phyloP scores from a whole-genome alignment of 2,888 invertebrate genomes.

The Linyphia triangularis region DNA sequence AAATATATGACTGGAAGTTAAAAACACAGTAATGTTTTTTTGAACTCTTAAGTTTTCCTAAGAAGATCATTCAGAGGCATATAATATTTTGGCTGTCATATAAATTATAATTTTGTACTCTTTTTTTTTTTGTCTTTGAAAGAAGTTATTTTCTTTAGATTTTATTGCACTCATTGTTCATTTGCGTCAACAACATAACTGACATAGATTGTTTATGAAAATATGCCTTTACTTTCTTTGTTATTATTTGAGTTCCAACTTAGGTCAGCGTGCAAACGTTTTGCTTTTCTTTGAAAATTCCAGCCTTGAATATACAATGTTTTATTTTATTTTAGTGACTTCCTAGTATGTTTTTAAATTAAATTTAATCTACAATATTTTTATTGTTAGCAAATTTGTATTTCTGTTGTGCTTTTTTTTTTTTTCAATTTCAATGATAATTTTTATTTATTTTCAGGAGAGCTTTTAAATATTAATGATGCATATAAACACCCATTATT shows the following conservation, averaged over 20 bases:
- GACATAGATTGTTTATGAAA: neutral
- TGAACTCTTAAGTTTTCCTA: no score
- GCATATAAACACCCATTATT: slow-evolving; percentile 88
- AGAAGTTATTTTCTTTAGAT: slow-evolving; percentile 14
- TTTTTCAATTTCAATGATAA: neutral
- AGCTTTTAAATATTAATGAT: slow-evolving; percentile 86
- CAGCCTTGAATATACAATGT: neutral
- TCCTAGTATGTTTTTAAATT: no score
- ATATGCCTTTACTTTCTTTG: no score
- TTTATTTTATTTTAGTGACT: no score
- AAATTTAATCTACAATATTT: no score
- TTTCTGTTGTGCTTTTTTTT: no score
- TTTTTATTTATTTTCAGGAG: slow-evolving; percentile 81
- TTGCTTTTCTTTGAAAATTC: neutral
- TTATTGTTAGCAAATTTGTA: no score
- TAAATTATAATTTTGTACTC: slow-evolving; percentile 28
- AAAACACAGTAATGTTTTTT: no score
- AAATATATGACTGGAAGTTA: no score
- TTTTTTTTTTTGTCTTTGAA: slow-evolving; percentile 32
- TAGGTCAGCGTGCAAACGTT: neutral
- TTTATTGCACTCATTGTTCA: slow-evolving; percentile 34
- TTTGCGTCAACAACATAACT: slow-evolving; percentile 1
- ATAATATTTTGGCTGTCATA: slow-evolving; percentile 24
- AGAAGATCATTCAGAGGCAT: no score
- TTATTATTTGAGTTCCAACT: no score